Evolutionary conservation across 2,113 vertebrate species (phyloP).

Genomic region (Xerus inauris): DNA sequence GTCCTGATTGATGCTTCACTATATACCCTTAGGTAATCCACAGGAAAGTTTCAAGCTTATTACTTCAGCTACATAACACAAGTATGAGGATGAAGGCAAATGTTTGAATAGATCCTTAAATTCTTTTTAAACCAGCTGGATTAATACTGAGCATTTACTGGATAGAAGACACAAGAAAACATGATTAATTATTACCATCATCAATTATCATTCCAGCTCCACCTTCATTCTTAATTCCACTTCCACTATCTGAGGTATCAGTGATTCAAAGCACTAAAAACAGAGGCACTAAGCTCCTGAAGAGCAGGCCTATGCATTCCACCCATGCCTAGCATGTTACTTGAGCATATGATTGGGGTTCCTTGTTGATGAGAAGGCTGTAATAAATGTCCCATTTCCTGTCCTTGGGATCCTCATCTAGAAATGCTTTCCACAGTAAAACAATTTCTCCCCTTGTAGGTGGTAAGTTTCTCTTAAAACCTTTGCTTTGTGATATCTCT

Average conservation of each 20-base stretch:
- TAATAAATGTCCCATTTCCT: background rate
- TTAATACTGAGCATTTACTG: background rate
- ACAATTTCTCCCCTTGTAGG: background rate
- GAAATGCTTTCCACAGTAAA: background rate
- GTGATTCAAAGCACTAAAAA: background rate
- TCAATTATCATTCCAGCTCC: conserved; percentile 59
- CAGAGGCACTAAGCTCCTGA: background rate
- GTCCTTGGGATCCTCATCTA: background rate
- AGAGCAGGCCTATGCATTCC: background rate
- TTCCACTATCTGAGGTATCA: background rate
- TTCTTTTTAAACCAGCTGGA: conserved; percentile 14
- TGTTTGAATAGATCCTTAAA: conserved; percentile 16
- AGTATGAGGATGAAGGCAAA: background rate
- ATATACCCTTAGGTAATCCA: background rate
- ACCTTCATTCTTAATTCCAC: conserved; percentile 21
- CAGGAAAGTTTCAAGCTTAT: background rate
- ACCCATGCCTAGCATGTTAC: background rate
- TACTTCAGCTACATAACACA: background rate
- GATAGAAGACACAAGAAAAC: background rate
- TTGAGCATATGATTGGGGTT: background rate
- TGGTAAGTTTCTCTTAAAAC: background rate
- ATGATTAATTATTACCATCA: background rate
- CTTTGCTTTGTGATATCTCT: background rate
- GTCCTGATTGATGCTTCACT: background rate
- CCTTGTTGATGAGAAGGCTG: background rate